Evolutionary conservation across 2,113 vertebrate genomes (phyloP), one percentile per base, ranked within the genome.

Genomic region (Phylloscopus trochilus): DNA sequence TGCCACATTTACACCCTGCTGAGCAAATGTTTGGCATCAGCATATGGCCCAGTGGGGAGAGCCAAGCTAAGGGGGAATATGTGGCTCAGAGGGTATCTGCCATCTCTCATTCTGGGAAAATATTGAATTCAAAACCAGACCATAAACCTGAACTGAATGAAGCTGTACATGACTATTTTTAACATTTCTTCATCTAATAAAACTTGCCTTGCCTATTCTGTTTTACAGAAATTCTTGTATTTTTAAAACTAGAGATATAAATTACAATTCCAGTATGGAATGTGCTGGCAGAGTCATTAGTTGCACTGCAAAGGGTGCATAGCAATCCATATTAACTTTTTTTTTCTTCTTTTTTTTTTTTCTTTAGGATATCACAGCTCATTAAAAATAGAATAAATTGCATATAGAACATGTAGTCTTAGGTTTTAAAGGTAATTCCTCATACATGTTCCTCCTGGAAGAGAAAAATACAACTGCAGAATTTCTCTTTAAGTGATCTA

Each of bases 351-450:
- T 89, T 77, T n/a, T n/a, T n/a, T 74, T 68, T 35, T 33, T 52
- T 39, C 43, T 84, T 89, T 77, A 72, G 39, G 44, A 35, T 44
- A 77, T 49, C 9, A 26, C 15, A 83, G 59, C 33, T 84, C 33
- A 74, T 89, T 83, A 87, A 77, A 93, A 89, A 64, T 28, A 87
- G 35, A 89, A 87, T 44, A 52, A 15, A 4, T 46, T 58, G 28
- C 44, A 31, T 75, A 30, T n/a, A 68, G 52, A 59, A 12, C 0
- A 1, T 8, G 7, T 28, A 31, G 9, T 26, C 35, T 72, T 68
- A 67, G 35, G 18, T 87, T 93, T 73, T 78, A 68, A 68, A 78
- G 24, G 28, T 64, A 83, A 94, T 75, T 86, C 37, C 19, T 78
- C 69, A 55, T 37, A 26, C 5, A 5, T 7, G 18, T 63, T 47